Evolutionary conservation across 2,113 vertebrate species (phyloP).

Genomic region (Tringa solitaria): DNA sequence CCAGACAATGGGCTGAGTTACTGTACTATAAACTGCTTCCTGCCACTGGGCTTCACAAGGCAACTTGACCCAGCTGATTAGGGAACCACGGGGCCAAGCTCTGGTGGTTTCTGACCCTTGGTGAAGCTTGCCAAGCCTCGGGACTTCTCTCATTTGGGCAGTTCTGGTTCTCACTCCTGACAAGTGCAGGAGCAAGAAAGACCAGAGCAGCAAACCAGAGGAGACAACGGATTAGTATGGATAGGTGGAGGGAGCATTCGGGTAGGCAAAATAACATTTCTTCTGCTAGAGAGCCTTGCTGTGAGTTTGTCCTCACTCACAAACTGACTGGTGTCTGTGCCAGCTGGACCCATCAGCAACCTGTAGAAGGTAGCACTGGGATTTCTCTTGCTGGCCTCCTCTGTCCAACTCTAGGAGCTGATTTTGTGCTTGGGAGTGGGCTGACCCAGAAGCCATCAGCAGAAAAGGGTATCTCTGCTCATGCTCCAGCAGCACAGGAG

Average conservation of each 20-base stretch:
- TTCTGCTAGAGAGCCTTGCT: background rate
- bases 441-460: fast-evolving
- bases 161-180: background rate
- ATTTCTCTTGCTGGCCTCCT: background rate
- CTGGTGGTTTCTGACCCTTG: background rate
- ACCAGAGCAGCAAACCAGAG: background rate
- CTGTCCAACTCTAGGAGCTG: fast-evolving
- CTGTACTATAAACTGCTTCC: slow-evolving; percentile 23
- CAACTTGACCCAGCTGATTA: background rate
- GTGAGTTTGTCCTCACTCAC: background rate
- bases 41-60: background rate
- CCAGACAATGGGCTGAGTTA: slow-evolving; percentile 53
- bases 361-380: background rate
- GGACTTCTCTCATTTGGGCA: fast-evolving
- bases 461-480: background rate
- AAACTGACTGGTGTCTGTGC: background rate
- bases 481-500: background rate
- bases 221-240: fast-evolving
- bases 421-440: background rate
- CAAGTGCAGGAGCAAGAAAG: background rate
- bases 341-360: background rate
- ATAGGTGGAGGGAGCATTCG: background rate
- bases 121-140: background rate
- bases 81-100: background rate
- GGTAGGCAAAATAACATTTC: background rate